phyloP scores from a whole-genome alignment of 2,888 invertebrate species.

The Pantelozetes paolii region DNA sequence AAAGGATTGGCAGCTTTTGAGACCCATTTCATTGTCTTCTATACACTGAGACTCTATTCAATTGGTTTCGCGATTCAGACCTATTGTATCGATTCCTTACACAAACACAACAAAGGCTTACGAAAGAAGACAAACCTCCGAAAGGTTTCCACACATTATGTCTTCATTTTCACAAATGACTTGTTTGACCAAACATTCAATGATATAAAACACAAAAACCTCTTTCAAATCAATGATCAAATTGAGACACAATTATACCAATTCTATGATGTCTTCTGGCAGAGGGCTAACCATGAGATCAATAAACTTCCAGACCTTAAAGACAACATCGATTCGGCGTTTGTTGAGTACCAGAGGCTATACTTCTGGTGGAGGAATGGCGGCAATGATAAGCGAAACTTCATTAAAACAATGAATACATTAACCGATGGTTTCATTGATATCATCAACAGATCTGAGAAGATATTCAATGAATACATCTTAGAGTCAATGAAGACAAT shows the following conservation, averaged over 20 bases:
- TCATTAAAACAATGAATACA: not conserved
- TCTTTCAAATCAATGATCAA: not conserved
- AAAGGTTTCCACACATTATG: not conserved
- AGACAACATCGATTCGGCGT: not conserved
- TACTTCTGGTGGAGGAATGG: not conserved
- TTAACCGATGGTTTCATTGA: not conserved
- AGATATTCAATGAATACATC: not conserved
- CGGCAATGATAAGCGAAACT: not conserved
- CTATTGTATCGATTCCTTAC: not conserved
- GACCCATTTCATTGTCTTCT: not conserved
- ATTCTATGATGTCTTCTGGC: not conserved
- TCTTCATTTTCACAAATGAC: not conserved
- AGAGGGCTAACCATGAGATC: not conserved
- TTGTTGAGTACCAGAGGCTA: not conserved
- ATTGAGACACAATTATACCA: not conserved
- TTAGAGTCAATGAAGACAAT: not conserved
- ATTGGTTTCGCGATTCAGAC: not conserved
- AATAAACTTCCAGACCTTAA: not conserved
- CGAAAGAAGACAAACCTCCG: not conserved
- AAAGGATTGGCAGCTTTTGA: too few species aligned
- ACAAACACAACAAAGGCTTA: too few species aligned
- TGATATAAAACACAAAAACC: not conserved
- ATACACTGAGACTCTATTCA: not conserved
- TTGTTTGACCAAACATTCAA: not conserved
- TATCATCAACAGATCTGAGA: not conserved